Percentiles rank a stretch among this genome's conserved stretches.
Conservation (phyloP, 2,888 invertebrate genomes). For the Eledone cirrhosa region DNA sequence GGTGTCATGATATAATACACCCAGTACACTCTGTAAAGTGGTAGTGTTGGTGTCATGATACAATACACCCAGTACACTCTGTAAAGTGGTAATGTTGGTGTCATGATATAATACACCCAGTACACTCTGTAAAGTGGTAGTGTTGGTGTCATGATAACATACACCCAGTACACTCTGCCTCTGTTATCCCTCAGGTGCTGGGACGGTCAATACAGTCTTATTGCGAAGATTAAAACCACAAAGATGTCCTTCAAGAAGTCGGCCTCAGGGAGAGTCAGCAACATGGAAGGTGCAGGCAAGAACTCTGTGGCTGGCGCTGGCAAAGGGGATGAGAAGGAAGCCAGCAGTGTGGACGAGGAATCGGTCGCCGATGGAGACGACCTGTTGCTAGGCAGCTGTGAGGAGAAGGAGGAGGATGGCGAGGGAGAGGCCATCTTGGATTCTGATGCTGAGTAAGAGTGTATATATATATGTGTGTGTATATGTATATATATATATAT, state of each 20-base stretch:
- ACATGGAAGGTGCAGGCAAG: not conserved
- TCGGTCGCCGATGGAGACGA: too few species aligned
- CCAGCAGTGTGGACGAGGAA: not conserved
- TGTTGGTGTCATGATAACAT: not conserved
- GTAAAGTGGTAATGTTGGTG: too few species aligned
- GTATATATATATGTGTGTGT: too few species aligned
- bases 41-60: too few species aligned
- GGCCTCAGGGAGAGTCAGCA: not conserved
- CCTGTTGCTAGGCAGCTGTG: not conserved
- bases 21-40: too few species aligned
- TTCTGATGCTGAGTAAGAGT: too few species aligned
- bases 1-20: too few species aligned
- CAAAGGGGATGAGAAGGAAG: not conserved
- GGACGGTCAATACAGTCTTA: not conserved
- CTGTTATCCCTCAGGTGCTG: not conserved
- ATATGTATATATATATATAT: too few species aligned
- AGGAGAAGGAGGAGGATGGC: slow-evolving; percentile 1
- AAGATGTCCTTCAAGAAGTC: slow-evolving; percentile 18
- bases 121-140: too few species aligned
- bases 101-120: too few species aligned
- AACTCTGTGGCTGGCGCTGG: not conserved
- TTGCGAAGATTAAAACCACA: not conserved
- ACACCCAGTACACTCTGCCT: not conserved
- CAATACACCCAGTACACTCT: too few species aligned
- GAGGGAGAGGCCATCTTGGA: too few species aligned